Evolutionary conservation across 2,797 vertebrate species (phyloP).

Genomic region (Tapera naevia): DNA sequence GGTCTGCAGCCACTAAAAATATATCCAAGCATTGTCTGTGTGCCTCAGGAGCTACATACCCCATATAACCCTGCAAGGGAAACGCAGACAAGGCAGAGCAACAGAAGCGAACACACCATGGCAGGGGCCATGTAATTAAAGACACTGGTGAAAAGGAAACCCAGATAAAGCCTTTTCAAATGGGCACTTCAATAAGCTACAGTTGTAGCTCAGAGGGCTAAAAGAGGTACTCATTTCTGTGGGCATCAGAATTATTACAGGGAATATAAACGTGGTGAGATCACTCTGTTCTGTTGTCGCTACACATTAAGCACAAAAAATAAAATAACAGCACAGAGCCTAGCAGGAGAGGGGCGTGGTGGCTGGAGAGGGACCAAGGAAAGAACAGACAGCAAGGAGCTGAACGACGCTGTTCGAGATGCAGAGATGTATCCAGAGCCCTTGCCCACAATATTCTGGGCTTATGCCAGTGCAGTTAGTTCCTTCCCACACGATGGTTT

Average conservation of each 20-base stretch:
- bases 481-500: neutral
- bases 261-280: conserved; percentile 19
- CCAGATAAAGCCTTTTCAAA: conserved; percentile 7
- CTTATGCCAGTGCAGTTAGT: neutral
- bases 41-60: conserved; percentile 7
- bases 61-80: neutral
- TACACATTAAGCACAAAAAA: neutral
- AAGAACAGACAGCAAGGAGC: conserved; percentile 5
- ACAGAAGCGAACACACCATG: neutral
- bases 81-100: neutral
- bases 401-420: rapidly evolving
- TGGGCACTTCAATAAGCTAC: neutral
- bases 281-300: conserved; percentile 14
- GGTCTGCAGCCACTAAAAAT: conserved; percentile 55
- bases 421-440: neutral
- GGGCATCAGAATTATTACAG: neutral
- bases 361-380: neutral
- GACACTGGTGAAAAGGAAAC: neutral
- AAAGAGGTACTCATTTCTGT: conserved; percentile 4
- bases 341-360: neutral
- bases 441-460: neutral
- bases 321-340: neutral
- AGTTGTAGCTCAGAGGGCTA: neutral
- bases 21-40: conserved; percentile 7
- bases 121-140: conserved; percentile 37